Evolutionary conservation across 2,113 vertebrate genomes (phyloP), one percentile per base, ranked within the genome.

Genomic region (Callorhinus ursinus): DNA sequence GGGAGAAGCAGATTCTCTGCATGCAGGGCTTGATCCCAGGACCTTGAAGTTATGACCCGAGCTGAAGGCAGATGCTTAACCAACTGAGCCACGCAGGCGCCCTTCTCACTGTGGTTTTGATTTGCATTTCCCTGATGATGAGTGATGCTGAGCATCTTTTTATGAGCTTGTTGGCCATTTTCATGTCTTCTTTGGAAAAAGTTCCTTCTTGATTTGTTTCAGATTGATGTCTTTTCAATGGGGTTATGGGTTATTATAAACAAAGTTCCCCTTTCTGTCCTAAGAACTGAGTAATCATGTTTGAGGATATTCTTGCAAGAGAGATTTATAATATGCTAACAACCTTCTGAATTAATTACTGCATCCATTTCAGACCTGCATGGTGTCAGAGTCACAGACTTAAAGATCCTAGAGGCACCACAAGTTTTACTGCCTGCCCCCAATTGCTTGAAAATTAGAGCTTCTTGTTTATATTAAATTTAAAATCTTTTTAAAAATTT

Each of bases 121-220:
- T 55, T 90, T 81, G 28, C 57, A 14, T 89, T 89, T 94, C 42
- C 63, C 14, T 82, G 26, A 61, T 84, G 36, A 46, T 42, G 57
- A 46, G 11, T 65, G 53, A 49, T 67, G 9, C 74, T 79, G 69
- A 72, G 0, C 61, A 72, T 87, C 59, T 83, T 90, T 83, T 96
- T 31, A 31, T 94, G 53, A 26, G 33, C 53, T 89, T 84, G 3
- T 85, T 92, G 57, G 55, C 74, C 13, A 13, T 93, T 96, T 80
- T 72, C 42, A 26, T 61, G 7, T 85, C 80, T 93, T 67, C 22
- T 96, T 91, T 85, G 79, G 87, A 87, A 63, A 76, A 77, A 31
- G 13, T 89, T 97, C 4, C 65, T 71, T 93, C 42, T 89, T 83
- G n/a, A 74, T 79, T 89, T 90, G 71, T 74, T 96, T 93, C 77